These are phyloP conservation scores for Melanargia galathea DNA, from an alignment of 2,888 invertebrate genomes.

Conservation along the genomic window DNA sequence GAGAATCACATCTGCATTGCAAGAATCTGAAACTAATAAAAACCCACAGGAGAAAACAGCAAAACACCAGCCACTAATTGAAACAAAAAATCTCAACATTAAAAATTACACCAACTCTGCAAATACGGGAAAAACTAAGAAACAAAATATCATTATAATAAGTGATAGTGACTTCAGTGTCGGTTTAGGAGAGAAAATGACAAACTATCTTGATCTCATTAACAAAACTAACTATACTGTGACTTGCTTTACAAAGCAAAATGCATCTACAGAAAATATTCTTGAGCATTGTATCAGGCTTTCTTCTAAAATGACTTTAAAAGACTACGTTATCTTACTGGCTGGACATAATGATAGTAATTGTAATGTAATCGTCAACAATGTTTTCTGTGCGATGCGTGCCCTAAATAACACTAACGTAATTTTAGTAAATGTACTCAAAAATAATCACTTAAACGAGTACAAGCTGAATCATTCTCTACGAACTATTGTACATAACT, in stretches of 20 bases:
- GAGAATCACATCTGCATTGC: no score
- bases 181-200: conserved; percentile 2
- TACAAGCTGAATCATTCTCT: background rate
- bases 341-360: background rate
- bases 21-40: no score
- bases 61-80: no score
- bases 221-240: background rate
- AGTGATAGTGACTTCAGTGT: background rate
- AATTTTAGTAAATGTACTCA: background rate
- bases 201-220: background rate
- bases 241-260: background rate
- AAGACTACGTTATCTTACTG: background rate
- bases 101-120: background rate
- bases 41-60: no score
- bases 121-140: background rate
- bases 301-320: no score
- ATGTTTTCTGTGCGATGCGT: background rate
- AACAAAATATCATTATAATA: background rate
- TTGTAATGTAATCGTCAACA: background rate
- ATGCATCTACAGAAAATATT: no score
- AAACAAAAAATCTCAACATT: background rate
- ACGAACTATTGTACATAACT: background rate
- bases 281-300: no score
- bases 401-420: background rate
- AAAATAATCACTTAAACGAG: background rate